Evolutionary conservation across 2,113 vertebrate genomes (phyloP).

Genomic region (Aphelocoma coerulescens): DNA sequence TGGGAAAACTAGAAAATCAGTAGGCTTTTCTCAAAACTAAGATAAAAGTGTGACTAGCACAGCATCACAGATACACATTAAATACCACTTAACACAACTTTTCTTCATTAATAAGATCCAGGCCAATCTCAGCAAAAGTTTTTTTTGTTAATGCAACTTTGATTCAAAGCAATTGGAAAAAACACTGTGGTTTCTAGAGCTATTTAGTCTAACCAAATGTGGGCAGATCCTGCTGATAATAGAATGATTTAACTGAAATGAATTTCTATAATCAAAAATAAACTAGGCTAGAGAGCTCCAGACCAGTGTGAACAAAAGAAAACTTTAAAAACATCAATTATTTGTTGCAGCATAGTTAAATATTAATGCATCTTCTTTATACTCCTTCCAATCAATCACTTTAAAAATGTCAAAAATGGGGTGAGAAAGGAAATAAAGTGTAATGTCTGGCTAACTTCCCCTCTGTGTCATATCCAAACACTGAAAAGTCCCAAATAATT

Average conservation of each 20-base stretch:
- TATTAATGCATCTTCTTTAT: conserved; percentile 63
- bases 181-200: conserved; percentile 32
- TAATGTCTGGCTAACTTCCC: conserved; percentile 15
- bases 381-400: conserved; percentile 62
- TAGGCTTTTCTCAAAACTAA: neutral
- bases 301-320: conserved; percentile 31
- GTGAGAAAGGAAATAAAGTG: conserved; percentile 46
- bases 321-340: conserved; percentile 56
- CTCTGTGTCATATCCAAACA: neutral
- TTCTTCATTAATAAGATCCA: conserved; percentile 40
- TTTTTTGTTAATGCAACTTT: conserved; percentile 1
- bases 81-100: neutral
- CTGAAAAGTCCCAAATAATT: neutral
- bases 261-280: conserved; percentile 63
- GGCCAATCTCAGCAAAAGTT: neutral
- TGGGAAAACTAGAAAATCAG: neutral
- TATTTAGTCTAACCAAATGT: conserved; percentile 48
- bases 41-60: neutral
- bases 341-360: conserved; percentile 56
- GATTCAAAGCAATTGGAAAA: conserved; percentile 58
- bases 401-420: conserved; percentile 29
- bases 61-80: neutral
- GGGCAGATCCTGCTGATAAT: conserved; percentile 58
- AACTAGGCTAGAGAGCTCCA: conserved; percentile 35
- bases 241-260: conserved; percentile 46